A percentile compares a stretch with the other conserved stretches of the same genome.
These are phyloP conservation scores for Prorops nasuta DNA, from an alignment of 1,140 invertebrate species.

Conservation along the genomic window DNA sequence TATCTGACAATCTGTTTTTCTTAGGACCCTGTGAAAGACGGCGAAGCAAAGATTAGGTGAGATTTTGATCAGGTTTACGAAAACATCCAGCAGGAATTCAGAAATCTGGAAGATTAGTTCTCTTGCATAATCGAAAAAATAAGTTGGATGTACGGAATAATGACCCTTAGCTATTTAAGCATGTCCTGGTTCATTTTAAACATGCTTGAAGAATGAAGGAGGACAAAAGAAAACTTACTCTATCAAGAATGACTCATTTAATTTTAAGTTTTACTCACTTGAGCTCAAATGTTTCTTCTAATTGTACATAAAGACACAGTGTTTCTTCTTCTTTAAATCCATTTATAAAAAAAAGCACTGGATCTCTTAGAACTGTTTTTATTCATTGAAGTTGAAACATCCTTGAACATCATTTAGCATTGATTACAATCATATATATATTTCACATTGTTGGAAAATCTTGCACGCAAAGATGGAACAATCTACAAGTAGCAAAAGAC, in stretches of 20 bases:
- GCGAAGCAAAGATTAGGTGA: slow-evolving; percentile 94
- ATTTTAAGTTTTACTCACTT: too few relatives aligned
- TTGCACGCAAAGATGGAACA: neutral
- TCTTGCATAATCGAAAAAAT: neutral
- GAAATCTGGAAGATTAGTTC: slow-evolving; percentile 96
- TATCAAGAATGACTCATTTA: too few relatives aligned
- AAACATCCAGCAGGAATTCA: slow-evolving; percentile 94
- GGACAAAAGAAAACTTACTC: too few relatives aligned
- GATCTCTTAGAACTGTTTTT: too few relatives aligned
- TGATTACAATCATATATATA: neutral
- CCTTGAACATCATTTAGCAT: neutral
- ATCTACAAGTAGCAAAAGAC: neutral
- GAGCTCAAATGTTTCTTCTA: too few relatives aligned
- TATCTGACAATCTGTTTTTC: slow-evolving; percentile 29
- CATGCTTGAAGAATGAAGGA: too few relatives aligned
- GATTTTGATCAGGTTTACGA: slow-evolving; percentile 95
- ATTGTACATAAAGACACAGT: neutral
- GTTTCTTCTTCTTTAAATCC: neutral
- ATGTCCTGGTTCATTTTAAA: slow-evolving; percentile 36
- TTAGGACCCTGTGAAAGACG: slow-evolving; percentile 96
- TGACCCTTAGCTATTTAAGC: slow-evolving; percentile 37
- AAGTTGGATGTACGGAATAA: neutral
- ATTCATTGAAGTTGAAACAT: too few relatives aligned
- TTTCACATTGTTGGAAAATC: neutral
- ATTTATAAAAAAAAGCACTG: too few relatives aligned